Base-by-base conservation (phyloP, 2,113 vertebrate species). In the Panthera tigris region DNA sequence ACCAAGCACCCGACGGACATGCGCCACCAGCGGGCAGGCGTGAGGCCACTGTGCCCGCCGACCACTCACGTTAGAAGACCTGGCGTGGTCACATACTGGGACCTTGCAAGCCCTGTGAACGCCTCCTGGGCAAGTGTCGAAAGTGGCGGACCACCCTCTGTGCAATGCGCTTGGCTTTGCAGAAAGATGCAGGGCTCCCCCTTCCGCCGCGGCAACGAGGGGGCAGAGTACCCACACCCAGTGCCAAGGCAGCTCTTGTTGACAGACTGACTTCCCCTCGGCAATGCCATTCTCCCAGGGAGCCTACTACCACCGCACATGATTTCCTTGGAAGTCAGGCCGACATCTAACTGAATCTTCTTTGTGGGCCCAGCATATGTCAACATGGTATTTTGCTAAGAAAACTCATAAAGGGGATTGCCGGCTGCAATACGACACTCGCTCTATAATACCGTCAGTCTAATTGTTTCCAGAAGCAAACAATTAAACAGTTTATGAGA, bases 381-480 rank as follows among this genome's bases (percentile, higher is more conserved):
- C 36, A 13, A 98, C 97, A 94, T 92, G 98, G 95, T 98, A 98
- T 98, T 99, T 98, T 98, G 97, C 97, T 98, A 98, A 97, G 98
- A 97, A 98, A 98, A 97, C 97, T 97, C 98, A 98, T 98, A 98
- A 98, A 98, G 97, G 97, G 97, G 97, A 97, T 96, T 98, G 98
- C 97, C 74, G 93, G 98, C 97, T 98, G 98, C 97, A 94, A 87
- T 80, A 95, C 82, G 74, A 97, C 98, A 97, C 89, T 97, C 88
- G 0, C 94, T 97, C 94, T 97, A 25, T 97, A 98, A 98, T 98
- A 97, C 97, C 98, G 63, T 84, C 85, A 0, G 95, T 11, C 91
- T 98, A 98, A 99, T 98, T 97, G 97, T 98, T 98, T 98, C 98
- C 98, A 98, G 98, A 98, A 98, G 98, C 98, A 98, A 99, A 98